Conservation (phyloP, 2,888 invertebrate species). For the Dryobotodes eremita region DNA sequence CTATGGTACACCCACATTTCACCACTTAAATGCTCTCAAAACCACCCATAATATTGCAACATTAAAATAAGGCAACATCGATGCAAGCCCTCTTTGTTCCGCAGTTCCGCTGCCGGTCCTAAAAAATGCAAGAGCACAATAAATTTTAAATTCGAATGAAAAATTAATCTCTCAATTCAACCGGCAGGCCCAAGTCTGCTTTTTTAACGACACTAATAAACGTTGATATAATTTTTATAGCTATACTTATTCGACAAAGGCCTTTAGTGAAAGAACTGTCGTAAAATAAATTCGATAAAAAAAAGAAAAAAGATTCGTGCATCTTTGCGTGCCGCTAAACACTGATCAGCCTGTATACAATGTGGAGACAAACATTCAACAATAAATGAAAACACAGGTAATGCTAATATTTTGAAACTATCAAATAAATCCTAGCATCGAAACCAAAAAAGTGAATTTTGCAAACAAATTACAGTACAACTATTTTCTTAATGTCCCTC, state of each 20-base stretch:
- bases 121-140: slow-evolving; percentile 29
- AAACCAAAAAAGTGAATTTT: no score
- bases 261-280: slow-evolving; percentile 22
- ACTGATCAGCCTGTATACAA: not conserved
- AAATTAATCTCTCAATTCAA: slow-evolving; percentile 44
- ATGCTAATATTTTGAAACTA: no score
- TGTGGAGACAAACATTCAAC: not conserved
- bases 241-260: slow-evolving; percentile 47
- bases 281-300: slow-evolving; percentile 19
- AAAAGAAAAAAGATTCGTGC: slow-evolving; percentile 13
- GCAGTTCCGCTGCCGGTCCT: not conserved
- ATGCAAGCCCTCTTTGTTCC: not conserved
- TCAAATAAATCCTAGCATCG: no score
- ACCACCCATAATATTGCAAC: not conserved
- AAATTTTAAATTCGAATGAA: slow-evolving; percentile 55
- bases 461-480: no score
- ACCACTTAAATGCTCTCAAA: not conserved
- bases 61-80: not conserved
- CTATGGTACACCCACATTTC: not conserved
- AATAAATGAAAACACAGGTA: not conserved
- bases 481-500: no score
- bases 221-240: slow-evolving; percentile 57
- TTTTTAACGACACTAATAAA: slow-evolving; percentile 58
- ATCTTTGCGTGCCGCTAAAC: slow-evolving; percentile 6
- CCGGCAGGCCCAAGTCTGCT: not conserved